Percentiles rank a stretch among this genome's conserved stretches.
These are phyloP conservation scores for Ophion slaviceki DNA, from an alignment of 2,888 invertebrate species.

Conservation along the genomic window DNA sequence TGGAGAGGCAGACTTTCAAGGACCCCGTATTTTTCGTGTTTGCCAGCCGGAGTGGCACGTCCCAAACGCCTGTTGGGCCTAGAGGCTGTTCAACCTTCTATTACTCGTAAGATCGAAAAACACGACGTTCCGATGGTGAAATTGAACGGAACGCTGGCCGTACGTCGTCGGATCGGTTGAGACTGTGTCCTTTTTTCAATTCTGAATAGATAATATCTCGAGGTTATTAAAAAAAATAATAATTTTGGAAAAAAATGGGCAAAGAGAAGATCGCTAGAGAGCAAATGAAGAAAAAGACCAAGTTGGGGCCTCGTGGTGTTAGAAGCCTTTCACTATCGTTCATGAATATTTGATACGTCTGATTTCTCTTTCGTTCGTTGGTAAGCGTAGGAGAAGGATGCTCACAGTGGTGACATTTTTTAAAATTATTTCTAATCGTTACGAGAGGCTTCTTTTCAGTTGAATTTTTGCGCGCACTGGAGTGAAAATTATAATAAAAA, in stretches of 20 bases:
- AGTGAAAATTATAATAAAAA: background rate
- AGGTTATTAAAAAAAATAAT: too few species aligned
- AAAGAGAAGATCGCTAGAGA: background rate
- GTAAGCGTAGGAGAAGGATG: background rate
- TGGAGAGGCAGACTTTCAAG: constrained; percentile 32
- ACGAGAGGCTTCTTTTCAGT: background rate
- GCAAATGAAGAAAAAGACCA: background rate
- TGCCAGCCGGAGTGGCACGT: background rate
- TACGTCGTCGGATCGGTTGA: background rate
- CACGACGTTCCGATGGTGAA: background rate
- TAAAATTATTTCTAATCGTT: background rate
- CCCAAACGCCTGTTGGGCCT: constrained; percentile 11
- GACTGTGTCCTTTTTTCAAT: background rate
- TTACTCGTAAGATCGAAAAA: background rate
- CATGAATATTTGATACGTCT: constrained; percentile 28
- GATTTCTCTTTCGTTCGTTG: constrained; percentile 32
- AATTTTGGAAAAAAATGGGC: background rate
- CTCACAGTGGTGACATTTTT: background rate
- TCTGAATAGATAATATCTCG: too few species aligned
- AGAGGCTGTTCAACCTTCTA: constrained; percentile 15
- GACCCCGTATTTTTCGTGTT: background rate
- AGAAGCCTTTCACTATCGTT: constrained; percentile 32
- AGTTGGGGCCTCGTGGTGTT: background rate
- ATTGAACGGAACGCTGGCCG: background rate
- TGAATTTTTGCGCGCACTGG: too few species aligned